These are phyloP conservation scores for Hypotaenidia philippensis DNA, from an alignment of 2,797 vertebrate genomes.

Conservation along the genomic window DNA sequence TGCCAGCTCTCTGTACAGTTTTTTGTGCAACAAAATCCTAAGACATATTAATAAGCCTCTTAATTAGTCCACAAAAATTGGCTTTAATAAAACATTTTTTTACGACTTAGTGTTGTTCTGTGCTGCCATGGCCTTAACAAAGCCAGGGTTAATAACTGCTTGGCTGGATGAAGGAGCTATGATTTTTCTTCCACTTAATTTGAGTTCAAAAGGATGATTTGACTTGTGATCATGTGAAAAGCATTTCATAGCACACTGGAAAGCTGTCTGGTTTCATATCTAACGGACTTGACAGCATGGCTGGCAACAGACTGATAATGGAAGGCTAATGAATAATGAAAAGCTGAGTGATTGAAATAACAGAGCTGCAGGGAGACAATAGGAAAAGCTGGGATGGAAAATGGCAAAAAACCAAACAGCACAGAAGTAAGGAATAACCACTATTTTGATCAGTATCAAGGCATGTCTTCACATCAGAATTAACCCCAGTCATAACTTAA, in stretches of 20 bases:
- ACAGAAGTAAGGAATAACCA: not conserved
- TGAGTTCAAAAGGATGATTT: slow-evolving; percentile 28
- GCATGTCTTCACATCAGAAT: not conserved
- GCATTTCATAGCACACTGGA: slow-evolving; percentile 24
- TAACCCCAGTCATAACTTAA: slow-evolving; percentile 7
- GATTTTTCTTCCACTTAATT: slow-evolving; percentile 32
- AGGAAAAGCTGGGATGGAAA: not conserved
- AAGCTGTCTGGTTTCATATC: slow-evolving; percentile 29
- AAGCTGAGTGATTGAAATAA: slow-evolving; percentile 45
- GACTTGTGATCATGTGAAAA: slow-evolving; percentile 47
- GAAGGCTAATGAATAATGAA: slow-evolving; percentile 50
- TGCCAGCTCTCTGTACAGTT: not conserved
- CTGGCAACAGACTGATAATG: slow-evolving; percentile 1
- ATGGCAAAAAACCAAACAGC: not conserved
- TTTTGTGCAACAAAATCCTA: not conserved
- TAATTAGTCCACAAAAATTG: not conserved
- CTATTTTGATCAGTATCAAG: slow-evolving; percentile 4
- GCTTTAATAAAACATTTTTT: not conserved
- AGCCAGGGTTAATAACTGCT: not conserved
- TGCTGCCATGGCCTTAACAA: not conserved
- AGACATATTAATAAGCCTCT: not conserved
- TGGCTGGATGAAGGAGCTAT: not conserved
- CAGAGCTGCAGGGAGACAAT: slow-evolving; percentile 6
- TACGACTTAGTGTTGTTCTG: not conserved
- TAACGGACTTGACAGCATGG: not conserved